Percentiles rank a stretch among this genome's conserved stretches.
Evolutionary conservation across 2,113 vertebrate species (phyloP).

Genomic region (Todiramphus saurophagus): DNA sequence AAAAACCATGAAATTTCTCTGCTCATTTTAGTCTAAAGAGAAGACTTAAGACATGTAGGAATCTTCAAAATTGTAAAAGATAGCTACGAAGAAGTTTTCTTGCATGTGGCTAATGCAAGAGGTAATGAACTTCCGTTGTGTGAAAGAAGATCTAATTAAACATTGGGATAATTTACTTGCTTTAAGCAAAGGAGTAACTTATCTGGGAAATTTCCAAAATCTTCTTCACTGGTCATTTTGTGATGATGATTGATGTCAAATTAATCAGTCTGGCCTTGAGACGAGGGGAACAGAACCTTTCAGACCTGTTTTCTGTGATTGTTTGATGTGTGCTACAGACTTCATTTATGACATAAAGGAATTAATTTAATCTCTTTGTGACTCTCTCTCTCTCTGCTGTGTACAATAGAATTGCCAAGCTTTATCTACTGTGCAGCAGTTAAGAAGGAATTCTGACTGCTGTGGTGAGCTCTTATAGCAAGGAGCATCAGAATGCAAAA

Average conservation of each 20-base stretch:
- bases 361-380: constrained; percentile 42
- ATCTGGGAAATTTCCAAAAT: neutral
- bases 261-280: neutral
- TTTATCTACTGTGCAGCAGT: constrained; percentile 12
- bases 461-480: neutral
- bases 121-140: neutral
- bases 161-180: neutral
- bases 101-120: neutral
- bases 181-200: neutral
- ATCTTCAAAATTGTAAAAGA: neutral
- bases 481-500: constrained; percentile 26
- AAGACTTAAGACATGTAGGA: neutral
- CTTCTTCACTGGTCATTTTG: neutral
- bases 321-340: neutral
- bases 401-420: constrained; percentile 23
- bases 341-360: constrained; percentile 4
- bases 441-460: constrained; percentile 32
- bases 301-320: neutral
- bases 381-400: neutral
- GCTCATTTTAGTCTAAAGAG: neutral
- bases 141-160: neutral
- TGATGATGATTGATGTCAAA: neutral
- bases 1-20: neutral
- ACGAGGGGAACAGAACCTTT: neutral
- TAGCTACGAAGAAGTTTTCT: neutral